Conservation (phyloP, 1,140 invertebrate genomes). For the Macrotrachela quadricornifera region DNA sequence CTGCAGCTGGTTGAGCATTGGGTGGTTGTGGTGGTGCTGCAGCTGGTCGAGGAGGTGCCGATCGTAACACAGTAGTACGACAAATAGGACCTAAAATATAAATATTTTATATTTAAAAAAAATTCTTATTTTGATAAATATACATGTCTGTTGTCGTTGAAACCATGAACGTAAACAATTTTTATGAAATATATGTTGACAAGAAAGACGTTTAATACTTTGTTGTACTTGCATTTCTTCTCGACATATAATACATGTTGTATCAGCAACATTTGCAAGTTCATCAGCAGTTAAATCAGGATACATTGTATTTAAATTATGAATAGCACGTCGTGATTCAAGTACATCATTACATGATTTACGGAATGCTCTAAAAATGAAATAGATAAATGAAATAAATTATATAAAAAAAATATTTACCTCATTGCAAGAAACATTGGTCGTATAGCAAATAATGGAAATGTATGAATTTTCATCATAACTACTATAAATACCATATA, state of each 20-base stretch:
- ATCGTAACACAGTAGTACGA: slow-evolving; percentile 71
- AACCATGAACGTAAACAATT: slow-evolving; percentile 96
- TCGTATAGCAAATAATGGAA: slow-evolving; percentile 89
- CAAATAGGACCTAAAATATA: slow-evolving; percentile 51
- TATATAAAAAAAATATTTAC: slow-evolving; percentile 25
- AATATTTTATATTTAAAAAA: no score
- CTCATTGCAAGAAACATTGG: slow-evolving; percentile 95
- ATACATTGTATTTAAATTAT: slow-evolving; percentile 86
- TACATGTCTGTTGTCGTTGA: slow-evolving; percentile 92
- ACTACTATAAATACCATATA: slow-evolving; percentile 81
- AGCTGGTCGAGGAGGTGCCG: not conserved
- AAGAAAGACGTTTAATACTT: slow-evolving; percentile 68
- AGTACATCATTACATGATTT: slow-evolving; percentile 94
- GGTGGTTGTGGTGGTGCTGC: not conserved
- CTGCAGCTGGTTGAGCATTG: not conserved
- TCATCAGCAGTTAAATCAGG: slow-evolving; percentile 85
- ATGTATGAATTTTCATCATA: slow-evolving; percentile 88
- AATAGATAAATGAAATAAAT: slow-evolving; percentile 12
- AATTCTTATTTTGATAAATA: no score
- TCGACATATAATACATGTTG: slow-evolving; percentile 95
- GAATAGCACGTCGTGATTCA: slow-evolving; percentile 76
- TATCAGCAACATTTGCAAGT: slow-evolving; percentile 61
- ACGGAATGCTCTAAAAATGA: slow-evolving; percentile 64
- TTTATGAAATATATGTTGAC: slow-evolving; percentile 97
- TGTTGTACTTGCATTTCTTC: slow-evolving; percentile 53